A percentile compares a stretch with the other conserved stretches of the same genome.
Conservation (phyloP, 2,113 vertebrate species). For the Stigmatopora nigra region DNA sequence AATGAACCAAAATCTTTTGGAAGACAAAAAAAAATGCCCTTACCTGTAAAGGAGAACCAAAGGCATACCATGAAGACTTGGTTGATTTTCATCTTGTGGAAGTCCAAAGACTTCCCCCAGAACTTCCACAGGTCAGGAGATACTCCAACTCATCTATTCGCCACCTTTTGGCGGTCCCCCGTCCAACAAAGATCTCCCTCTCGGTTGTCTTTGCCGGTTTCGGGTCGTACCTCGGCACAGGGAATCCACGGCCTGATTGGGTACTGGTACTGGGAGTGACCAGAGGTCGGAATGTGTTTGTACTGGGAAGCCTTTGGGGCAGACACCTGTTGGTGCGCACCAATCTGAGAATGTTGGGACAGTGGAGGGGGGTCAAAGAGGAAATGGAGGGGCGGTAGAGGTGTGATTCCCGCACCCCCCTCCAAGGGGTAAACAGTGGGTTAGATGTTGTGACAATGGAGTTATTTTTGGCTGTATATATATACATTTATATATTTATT, state of each 20-base stretch:
- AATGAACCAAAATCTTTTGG: not conserved
- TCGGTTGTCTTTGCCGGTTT: slow-evolving; percentile 12
- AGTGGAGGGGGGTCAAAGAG: slow-evolving; percentile 22
- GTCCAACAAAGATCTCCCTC: slow-evolving; percentile 8
- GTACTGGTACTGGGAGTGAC: slow-evolving; percentile 49
- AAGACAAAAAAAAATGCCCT: slow-evolving; percentile 10
- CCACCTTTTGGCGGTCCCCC: slow-evolving; percentile 1
- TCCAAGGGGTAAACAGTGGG: slow-evolving; percentile 22
- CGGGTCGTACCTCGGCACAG: slow-evolving; percentile 30
- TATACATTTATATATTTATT: too few species aligned
- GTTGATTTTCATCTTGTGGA: slow-evolving; percentile 32
- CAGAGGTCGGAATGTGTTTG: slow-evolving; percentile 58
- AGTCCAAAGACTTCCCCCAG: slow-evolving; percentile 2
- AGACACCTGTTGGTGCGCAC: slow-evolving; percentile 70
- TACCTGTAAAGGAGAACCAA: slow-evolving; percentile 56
- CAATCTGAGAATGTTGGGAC: slow-evolving; percentile 45
- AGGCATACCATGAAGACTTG: slow-evolving; percentile 43
- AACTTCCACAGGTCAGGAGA: not conserved
- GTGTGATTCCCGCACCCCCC: not conserved
- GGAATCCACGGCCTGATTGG: slow-evolving; percentile 49
- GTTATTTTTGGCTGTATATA: slow-evolving; percentile 53
- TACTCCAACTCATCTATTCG: slow-evolving; percentile 10
- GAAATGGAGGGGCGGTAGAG: slow-evolving; percentile 26
- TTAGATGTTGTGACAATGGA: slow-evolving; percentile 47
- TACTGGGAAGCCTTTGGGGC: slow-evolving; percentile 49